A percentile compares a stretch with the other conserved stretches of the same genome.
These are phyloP conservation scores for Pangasianodon gigas DNA, from an alignment of 2,113 vertebrate species.

Conservation along the genomic window DNA sequence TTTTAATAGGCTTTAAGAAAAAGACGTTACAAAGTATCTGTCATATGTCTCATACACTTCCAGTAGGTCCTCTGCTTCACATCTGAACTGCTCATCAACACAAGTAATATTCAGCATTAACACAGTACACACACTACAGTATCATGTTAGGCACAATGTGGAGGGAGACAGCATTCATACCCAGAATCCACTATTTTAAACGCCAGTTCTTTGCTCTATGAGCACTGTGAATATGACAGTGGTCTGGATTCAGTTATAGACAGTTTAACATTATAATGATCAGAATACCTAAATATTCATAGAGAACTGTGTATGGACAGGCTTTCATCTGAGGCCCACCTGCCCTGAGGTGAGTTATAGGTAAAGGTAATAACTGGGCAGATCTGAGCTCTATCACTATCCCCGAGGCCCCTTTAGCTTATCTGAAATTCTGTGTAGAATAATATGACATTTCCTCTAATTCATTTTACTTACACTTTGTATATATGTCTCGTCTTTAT, in stretches of 20 bases:
- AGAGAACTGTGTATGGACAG: neutral
- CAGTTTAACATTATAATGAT: neutral
- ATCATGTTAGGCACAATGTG: conserved; percentile 72
- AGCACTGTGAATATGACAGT: conserved; percentile 7
- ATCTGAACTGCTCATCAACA: conserved; percentile 10
- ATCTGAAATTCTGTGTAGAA: neutral
- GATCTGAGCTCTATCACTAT: neutral
- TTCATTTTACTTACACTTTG: neutral
- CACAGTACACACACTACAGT: conserved; percentile 55
- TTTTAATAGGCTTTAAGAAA: conserved; percentile 72
- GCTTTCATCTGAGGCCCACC: neutral
- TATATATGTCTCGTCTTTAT: neutral
- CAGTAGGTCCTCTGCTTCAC: conserved; percentile 45
- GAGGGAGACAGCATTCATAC: conserved; percentile 60
- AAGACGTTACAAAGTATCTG: conserved; percentile 68
- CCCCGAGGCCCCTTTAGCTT: neutral
- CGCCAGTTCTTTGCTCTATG: conserved; percentile 28
- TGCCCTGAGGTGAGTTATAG: neutral
- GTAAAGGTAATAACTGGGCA: neutral
- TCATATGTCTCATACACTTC: conserved; percentile 38
- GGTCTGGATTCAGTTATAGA: conserved; percentile 24
- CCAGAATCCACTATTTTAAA: conserved; percentile 46
- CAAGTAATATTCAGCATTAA: conserved; percentile 57
- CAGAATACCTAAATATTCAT: neutral
- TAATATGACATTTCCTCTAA: conserved; percentile 14